Percentiles rank a stretch among this genome's conserved stretches.
phyloP scores from a whole-genome alignment of 2,797 vertebrate genomes.

The Ibycter americanus region DNA sequence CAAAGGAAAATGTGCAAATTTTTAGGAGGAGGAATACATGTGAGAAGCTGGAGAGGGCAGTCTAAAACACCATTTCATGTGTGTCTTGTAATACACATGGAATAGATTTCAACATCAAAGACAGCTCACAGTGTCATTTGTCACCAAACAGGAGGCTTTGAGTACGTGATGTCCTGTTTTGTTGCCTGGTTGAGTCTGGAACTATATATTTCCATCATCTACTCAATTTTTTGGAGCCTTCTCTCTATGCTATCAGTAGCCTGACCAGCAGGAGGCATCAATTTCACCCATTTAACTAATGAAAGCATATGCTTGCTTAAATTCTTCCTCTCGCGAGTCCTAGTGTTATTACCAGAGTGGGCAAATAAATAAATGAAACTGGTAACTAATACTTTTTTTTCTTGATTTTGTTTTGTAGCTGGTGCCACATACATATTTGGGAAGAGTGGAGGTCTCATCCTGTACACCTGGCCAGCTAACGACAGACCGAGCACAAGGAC shows the following conservation, averaged over 20 bases:
- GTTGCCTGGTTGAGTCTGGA: background rate
- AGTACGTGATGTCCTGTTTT: background rate
- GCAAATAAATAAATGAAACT: background rate
- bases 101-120: background rate
- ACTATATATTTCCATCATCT: background rate
- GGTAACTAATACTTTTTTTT: background rate
- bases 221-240: background rate
- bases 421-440: conserved; percentile 98
- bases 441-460: conserved; percentile 94
- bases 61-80: background rate
- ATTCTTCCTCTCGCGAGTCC: background rate
- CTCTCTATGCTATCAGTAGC: background rate
- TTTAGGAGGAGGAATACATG: background rate
- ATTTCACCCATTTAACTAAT: background rate
- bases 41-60: background rate
- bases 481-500: conserved; percentile 96
- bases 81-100: background rate
- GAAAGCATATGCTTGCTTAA: background rate
- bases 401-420: conserved; percentile 77
- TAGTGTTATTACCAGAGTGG: background rate
- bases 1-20: background rate
- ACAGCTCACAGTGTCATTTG: background rate
- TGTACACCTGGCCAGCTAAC: conserved; percentile 94
- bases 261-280: background rate
- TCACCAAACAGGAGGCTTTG: background rate